phyloP scores from a whole-genome alignment of 2,888 invertebrate genomes.

The Rhamnusium bicolor region DNA sequence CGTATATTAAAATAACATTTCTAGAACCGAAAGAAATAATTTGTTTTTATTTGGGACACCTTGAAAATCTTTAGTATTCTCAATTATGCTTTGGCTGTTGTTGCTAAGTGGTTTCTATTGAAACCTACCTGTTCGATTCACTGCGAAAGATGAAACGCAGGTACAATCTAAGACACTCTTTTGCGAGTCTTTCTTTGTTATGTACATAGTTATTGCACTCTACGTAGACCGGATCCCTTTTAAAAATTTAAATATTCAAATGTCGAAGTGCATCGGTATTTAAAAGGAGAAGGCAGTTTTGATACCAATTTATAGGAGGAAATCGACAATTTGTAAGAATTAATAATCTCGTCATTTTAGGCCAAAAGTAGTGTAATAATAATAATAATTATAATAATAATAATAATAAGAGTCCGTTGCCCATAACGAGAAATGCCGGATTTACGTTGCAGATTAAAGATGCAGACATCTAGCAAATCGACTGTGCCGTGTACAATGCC shows the following conservation, averaged over 20 bases:
- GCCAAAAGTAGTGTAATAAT: not conserved
- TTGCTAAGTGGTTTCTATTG: conserved; percentile 29
- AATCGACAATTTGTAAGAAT: not conserved
- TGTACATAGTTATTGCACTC: conserved; percentile 7
- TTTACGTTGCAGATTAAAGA: too few species aligned
- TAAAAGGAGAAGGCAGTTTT: conserved; percentile 23
- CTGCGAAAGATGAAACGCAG: conserved; percentile 27
- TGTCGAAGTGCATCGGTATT: conserved; percentile 29
- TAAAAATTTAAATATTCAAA: conserved; percentile 30
- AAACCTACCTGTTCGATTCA: conserved; percentile 19
- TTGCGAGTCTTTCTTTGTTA: not conserved
- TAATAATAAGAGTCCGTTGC: not conserved
- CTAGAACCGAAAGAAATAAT: not conserved
- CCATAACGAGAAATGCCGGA: not conserved
- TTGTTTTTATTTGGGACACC: not conserved
- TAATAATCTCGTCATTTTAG: not conserved
- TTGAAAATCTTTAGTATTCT: not conserved
- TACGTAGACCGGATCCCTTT: not conserved
- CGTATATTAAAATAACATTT: too few species aligned
- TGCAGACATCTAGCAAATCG: too few species aligned
- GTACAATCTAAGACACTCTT: conserved; percentile 5
- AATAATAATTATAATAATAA: not conserved
- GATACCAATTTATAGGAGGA: not conserved
- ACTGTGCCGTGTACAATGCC: too few species aligned
- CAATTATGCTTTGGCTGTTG: conserved; percentile 3